Percentiles rank a stretch among this genome's conserved stretches.
phyloP scores from a whole-genome alignment of 2,797 vertebrate species.

The Adrianichthys oophorus region DNA sequence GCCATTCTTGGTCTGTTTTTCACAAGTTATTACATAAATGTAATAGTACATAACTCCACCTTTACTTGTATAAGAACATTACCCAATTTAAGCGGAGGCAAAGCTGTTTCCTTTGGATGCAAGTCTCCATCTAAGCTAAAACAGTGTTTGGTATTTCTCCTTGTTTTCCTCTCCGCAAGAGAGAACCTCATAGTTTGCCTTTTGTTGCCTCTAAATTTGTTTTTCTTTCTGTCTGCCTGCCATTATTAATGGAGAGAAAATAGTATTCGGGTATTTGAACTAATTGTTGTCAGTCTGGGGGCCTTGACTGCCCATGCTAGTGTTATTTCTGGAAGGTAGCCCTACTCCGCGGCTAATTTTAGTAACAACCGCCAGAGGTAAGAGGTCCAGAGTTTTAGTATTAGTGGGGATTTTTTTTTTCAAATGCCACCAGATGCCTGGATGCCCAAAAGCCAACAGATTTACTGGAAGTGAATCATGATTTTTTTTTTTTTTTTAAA shows the following conservation, averaged over 20 bases:
- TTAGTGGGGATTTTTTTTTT: conserved; percentile 10
- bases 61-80: no score
- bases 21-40: no score
- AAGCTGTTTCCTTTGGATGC: not conserved
- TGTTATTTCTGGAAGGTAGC: conserved; percentile 21
- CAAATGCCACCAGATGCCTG: conserved; percentile 3
- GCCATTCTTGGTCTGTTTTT: no score
- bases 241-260: conserved; percentile 5
- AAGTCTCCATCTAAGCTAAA: not conserved
- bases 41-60: no score
- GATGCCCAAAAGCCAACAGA: not conserved
- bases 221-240: not conserved
- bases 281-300: conserved; percentile 1
- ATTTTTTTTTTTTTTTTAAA: no score
- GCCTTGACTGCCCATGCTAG: not conserved
- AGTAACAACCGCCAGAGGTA: conserved; percentile 19
- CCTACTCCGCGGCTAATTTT: conserved; percentile 12
- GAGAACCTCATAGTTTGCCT: not conserved
- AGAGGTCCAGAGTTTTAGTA: not conserved
- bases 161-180: not conserved
- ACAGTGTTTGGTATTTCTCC: not conserved
- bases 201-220: not conserved
- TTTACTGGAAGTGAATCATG: no score
- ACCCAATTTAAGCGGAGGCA: no score
- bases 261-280: not conserved